Evolutionary conservation across 2,113 vertebrate genomes (phyloP).

Genomic region (Cephalopterus ornatus): DNA sequence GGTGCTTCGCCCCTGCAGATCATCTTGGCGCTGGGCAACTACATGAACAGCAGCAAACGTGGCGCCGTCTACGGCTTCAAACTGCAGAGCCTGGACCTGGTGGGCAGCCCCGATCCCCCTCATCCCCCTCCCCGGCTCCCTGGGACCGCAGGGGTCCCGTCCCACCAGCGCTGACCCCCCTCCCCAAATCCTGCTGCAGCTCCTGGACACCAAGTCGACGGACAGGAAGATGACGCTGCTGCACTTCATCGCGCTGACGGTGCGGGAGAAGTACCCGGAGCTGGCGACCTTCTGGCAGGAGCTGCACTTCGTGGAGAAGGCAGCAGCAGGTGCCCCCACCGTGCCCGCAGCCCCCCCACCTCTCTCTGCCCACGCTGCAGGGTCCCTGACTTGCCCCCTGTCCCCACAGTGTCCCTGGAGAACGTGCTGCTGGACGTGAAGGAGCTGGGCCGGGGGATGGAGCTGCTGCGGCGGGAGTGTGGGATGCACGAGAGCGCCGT

Average conservation of each 20-base stretch:
- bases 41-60: constrained; percentile 98
- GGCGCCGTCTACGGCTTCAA: constrained; percentile 93
- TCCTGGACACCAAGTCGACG: constrained; percentile 97
- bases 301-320: constrained; percentile 95
- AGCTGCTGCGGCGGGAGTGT: constrained; percentile 89
- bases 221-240: constrained; percentile 95
- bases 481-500: constrained; percentile 87
- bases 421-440: constrained; percentile 93
- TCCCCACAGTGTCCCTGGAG: constrained; percentile 88
- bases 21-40: constrained; percentile 94
- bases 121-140: not conserved
- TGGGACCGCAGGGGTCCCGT: not conserved
- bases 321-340: constrained; percentile 81
- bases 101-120: not conserved
- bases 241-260: constrained; percentile 92
- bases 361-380: fast-evolving
- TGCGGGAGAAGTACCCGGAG: constrained; percentile 93
- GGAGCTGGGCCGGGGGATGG: constrained; percentile 95
- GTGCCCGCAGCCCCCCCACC: fast-evolving
- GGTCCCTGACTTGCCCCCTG: not conserved
- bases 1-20: constrained; percentile 71
- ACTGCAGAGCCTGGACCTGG: constrained; percentile 71
- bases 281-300: constrained; percentile 91
- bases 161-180: not conserved
- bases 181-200: constrained; percentile 63